Evolutionary conservation across 2,888 invertebrate species (phyloP).

Genomic region (Agrilus biguttatus): DNA sequence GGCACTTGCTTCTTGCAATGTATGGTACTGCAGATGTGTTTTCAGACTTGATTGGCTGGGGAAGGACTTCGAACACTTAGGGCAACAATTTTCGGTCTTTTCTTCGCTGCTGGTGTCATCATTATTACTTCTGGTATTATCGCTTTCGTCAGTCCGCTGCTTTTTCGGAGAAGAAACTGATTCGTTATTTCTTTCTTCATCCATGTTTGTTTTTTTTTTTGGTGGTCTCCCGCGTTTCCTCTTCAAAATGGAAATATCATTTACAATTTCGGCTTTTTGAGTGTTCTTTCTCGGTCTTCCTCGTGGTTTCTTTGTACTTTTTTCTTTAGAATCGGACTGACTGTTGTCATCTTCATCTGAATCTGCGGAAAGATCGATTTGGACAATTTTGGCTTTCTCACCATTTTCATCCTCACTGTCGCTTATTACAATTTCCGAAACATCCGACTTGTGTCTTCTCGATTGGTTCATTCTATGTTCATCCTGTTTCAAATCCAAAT

Average conservation of each 20-base stretch:
- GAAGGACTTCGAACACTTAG: constrained; percentile 25
- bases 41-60: constrained; percentile 26
- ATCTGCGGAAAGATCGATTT: constrained; percentile 16
- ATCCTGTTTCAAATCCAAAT: constrained; percentile 14
- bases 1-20: constrained; percentile 12
- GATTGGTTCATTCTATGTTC: constrained; percentile 8
- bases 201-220: constrained; percentile 8
- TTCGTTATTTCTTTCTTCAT: neutral
- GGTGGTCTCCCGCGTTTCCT: constrained; percentile 16
- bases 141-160: neutral
- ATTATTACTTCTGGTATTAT: constrained; percentile 7
- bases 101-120: constrained; percentile 5
- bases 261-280: constrained; percentile 3
- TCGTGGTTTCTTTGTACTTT: neutral
- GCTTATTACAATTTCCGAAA: constrained; percentile 13
- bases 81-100: constrained; percentile 20
- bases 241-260: constrained; percentile 4
- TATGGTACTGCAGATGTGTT: constrained; percentile 26
- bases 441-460: constrained; percentile 9
- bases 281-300: constrained; percentile 7
- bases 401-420: constrained; percentile 14
- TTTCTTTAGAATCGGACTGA: neutral
- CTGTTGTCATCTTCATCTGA: constrained; percentile 9
- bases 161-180: neutral
- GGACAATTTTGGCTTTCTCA: constrained; percentile 12